These are phyloP conservation scores for Syrphus vitripennis DNA, from an alignment of 2,888 invertebrate species.

Conservation along the genomic window DNA sequence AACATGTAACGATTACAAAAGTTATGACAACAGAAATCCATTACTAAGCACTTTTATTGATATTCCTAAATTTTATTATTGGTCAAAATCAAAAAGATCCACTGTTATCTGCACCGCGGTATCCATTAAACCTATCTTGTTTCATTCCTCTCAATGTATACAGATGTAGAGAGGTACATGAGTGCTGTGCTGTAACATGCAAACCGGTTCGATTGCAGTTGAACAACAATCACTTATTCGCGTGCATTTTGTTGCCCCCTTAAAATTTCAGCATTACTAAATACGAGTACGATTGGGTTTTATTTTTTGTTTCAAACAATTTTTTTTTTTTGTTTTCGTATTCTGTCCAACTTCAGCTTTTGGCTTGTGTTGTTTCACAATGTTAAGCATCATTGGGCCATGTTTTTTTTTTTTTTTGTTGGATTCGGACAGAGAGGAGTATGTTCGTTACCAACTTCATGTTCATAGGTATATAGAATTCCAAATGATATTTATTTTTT, in stretches of 20 bases:
- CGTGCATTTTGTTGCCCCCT: conserved; percentile 12
- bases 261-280: conserved; percentile 31
- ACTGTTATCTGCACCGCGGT: neutral
- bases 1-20: no score
- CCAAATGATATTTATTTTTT: conserved; percentile 36
- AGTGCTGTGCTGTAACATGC: conserved; percentile 60
- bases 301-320: neutral
- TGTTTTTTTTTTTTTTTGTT: no score
- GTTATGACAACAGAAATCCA: no score
- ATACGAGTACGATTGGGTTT: neutral
- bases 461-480: neutral
- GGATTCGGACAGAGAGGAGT: conserved; percentile 1
- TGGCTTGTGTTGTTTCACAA: conserved; percentile 48
- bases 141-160: conserved; percentile 37
- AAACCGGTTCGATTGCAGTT: conserved; percentile 68
- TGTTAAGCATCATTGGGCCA: conserved; percentile 65
- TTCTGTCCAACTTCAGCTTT: neutral
- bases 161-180: conserved; percentile 2
- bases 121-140: conserved; percentile 59
- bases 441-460: neutral
- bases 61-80: no score
- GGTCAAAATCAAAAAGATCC: neutral
- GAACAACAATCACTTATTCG: conserved; percentile 69
- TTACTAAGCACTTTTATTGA: no score
- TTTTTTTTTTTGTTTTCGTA: neutral